Conservation (phyloP, 2,888 invertebrate species). For the Anthrax anthrax region DNA sequence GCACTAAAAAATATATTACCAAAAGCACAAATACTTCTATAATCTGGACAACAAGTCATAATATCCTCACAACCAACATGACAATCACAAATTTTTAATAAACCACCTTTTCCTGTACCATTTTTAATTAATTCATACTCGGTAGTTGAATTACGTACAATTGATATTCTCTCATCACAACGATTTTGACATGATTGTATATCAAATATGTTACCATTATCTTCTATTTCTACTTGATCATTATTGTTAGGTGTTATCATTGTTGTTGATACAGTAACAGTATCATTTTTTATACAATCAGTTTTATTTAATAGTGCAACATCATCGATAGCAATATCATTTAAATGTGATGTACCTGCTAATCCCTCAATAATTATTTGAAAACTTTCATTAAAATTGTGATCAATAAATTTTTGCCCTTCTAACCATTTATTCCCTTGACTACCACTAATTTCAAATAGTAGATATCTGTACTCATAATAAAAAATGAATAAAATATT, state of each 20-base stretch:
- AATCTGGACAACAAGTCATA: conserved; percentile 54
- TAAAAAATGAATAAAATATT: conserved; percentile 5
- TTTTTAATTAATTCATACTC: not conserved
- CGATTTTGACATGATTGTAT: conserved; percentile 40
- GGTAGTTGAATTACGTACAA: conserved; percentile 1
- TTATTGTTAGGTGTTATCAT: no score
- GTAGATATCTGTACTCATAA: conserved; percentile 25
- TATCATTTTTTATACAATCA: conserved; percentile 15
- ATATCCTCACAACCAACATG: conserved; percentile 38
- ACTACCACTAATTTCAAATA: conserved; percentile 50
- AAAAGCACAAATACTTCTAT: conserved; percentile 39
- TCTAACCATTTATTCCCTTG: conserved; percentile 56
- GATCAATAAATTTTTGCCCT: conserved; percentile 36
- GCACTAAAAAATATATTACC: no score
- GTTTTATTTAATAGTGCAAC: conserved; percentile 43
- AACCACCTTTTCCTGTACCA: not conserved
- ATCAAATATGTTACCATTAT: conserved; percentile 21
- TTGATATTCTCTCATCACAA: conserved; percentile 26
- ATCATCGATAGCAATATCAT: conserved; percentile 73
- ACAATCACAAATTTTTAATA: conserved; percentile 42
- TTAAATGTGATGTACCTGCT: conserved; percentile 48
- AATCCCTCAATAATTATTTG: conserved; percentile 67
- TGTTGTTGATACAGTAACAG: not conserved
- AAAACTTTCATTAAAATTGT: conserved; percentile 33
- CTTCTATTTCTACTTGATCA: conserved; percentile 3